A percentile compares a stretch with the other conserved stretches of the same genome.
Conservation (phyloP, 2,797 vertebrate species). For the Nannoperca obscura region DNA sequence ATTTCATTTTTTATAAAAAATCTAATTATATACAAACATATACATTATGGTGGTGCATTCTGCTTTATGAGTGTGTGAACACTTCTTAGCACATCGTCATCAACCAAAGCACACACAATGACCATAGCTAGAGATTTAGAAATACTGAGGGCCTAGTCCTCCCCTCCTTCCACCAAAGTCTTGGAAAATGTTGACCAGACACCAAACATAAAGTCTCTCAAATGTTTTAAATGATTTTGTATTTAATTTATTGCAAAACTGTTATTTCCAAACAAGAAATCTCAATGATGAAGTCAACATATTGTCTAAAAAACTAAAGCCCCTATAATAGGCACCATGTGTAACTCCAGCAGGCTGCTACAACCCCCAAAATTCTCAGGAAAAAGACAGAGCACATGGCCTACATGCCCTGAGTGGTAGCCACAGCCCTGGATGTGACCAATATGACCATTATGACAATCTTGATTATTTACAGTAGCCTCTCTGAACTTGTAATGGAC, state of each 20-base stretch:
- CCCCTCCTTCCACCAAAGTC: neutral
- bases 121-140: neutral
- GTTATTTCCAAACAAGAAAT: too few species aligned
- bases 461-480: neutral
- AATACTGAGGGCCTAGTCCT: neutral
- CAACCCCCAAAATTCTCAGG: neutral
- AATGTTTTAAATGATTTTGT: neutral
- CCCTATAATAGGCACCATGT: too few species aligned
- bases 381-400: neutral
- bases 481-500: too few species aligned
- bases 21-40: slow-evolving; percentile 16
- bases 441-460: too few species aligned
- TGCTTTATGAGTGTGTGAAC: neutral
- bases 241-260: neutral
- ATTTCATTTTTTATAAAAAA: slow-evolving; percentile 16
- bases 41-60: neutral
- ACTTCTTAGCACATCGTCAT: neutral
- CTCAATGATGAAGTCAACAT: neutral
- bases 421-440: too few species aligned
- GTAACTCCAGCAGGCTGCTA: neutral
- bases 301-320: neutral
- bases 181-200: neutral
- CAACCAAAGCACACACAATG: neutral
- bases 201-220: neutral
- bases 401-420: too few species aligned